These are phyloP conservation scores for Agrotis ipsilon DNA, from an alignment of 2,888 invertebrate species.

Conservation along the genomic window DNA sequence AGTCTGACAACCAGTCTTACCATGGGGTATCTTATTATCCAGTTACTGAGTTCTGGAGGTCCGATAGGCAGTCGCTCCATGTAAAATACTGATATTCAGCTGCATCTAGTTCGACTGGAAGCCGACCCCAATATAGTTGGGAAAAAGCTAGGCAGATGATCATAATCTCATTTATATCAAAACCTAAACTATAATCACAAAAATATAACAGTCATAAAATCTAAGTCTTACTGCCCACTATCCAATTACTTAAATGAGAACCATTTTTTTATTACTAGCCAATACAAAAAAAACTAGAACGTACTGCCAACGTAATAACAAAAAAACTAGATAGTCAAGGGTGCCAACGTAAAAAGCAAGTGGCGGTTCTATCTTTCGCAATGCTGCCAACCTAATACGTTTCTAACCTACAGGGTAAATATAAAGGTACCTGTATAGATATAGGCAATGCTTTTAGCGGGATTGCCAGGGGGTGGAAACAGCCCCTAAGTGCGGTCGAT, in stretches of 20 bases:
- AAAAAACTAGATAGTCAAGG: slow-evolving; percentile 16
- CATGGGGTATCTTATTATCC: no score
- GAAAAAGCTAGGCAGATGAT: no score
- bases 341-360: slow-evolving; percentile 40
- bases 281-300: slow-evolving; percentile 16
- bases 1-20: no score
- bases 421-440: slow-evolving; percentile 50
- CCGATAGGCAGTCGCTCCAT: no score
- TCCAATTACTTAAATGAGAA: slow-evolving; percentile 26
- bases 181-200: background rate
- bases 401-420: slow-evolving; percentile 44
- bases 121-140: no score
- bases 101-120: no score
- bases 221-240: background rate
- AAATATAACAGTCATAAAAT: slow-evolving; percentile 4
- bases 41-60: no score
- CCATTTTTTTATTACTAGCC: slow-evolving; percentile 9
- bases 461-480: slow-evolving; percentile 73
- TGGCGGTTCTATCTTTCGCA: slow-evolving; percentile 23
- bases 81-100: no score
- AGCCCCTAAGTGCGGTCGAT: slow-evolving; percentile 60
- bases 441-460: slow-evolving; percentile 82
- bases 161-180: no score
- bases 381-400: slow-evolving; percentile 44
- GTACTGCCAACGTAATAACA: slow-evolving; percentile 22